Evolutionary conservation across 2,113 vertebrate species (phyloP).

Genomic region (Danio rerio): GRCz12tu NC_133177.1:39595501-39596000

Average conservation of each 20-base stretch:
- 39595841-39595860: not conserved
- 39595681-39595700: not conserved
- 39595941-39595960: not conserved
- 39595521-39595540: constrained; percentile 13
- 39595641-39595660: constrained; percentile 15
- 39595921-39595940: not conserved
- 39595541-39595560: constrained; percentile 47
- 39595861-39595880: too few species aligned
- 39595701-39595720: constrained; percentile 17
- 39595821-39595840: not conserved
- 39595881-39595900: not conserved
- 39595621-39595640: constrained; percentile 33
- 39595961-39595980: not conserved
- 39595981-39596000: not conserved
- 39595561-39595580: constrained; percentile 54
- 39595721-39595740: constrained; percentile 52
- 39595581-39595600: constrained; percentile 56
- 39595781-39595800: not conserved
- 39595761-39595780: not conserved
- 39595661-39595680: constrained; percentile 5
- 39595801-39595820: not conserved
- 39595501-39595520: constrained; percentile 10
- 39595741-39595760: constrained; percentile 39
- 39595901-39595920: not conserved
- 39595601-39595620: constrained; percentile 4